These are phyloP conservation scores for Cantharis flavilabris DNA, from an alignment of 2,888 invertebrate species.

Conservation along the genomic window DNA sequence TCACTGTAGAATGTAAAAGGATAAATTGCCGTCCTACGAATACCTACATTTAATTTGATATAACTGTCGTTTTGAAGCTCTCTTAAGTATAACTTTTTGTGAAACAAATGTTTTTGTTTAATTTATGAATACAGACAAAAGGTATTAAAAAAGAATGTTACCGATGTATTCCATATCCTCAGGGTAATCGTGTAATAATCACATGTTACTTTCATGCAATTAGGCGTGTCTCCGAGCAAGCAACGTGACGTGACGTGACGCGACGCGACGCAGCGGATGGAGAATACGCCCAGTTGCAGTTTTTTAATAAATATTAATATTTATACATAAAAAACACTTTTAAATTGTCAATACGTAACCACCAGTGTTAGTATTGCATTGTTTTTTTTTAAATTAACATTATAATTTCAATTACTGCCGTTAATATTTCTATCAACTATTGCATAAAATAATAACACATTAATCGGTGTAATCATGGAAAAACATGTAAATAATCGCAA, in stretches of 20 bases:
- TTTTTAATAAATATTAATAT: background rate
- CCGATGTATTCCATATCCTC: background rate
- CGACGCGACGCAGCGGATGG: background rate
- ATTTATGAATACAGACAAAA: no score
- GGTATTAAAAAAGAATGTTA: no score
- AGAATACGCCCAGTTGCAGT: background rate
- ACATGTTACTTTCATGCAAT: background rate
- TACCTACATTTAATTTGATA: no score
- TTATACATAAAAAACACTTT: background rate
- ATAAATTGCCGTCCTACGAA: no score
- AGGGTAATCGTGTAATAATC: background rate
- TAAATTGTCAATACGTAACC: background rate
- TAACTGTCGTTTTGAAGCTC: no score
- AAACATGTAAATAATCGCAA: background rate
- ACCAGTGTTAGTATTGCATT: background rate
- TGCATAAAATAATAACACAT: background rate
- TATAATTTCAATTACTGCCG: background rate
- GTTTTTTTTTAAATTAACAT: background rate
- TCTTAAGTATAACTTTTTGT: no score
- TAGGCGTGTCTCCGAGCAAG: background rate
- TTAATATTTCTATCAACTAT: background rate
- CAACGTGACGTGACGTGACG: background rate
- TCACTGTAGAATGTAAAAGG: no score
- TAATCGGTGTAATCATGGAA: background rate
- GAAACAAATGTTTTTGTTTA: no score